Conservation (phyloP, 2,113 vertebrate species). For the Aplodontia rufa region DNA sequence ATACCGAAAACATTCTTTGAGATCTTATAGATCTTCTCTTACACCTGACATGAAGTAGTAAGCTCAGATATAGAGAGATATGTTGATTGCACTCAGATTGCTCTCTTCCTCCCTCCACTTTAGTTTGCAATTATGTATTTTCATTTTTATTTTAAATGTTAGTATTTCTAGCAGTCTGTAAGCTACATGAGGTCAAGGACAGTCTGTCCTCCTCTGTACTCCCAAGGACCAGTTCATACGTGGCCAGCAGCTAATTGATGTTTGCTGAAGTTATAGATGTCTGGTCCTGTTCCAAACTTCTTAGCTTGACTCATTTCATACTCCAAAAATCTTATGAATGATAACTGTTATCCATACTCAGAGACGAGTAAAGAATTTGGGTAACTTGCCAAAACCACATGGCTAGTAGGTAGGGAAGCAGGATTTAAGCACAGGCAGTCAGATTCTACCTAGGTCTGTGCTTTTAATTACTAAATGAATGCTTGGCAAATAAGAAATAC, state of each 20-base stretch:
- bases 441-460: neutral
- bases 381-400: neutral
- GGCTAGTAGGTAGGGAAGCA: neutral
- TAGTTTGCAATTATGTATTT: neutral
- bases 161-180: neutral
- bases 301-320: neutral
- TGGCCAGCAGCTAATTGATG: neutral
- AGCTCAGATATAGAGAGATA: neutral
- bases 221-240: neutral
- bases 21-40: neutral
- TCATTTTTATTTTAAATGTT: neutral
- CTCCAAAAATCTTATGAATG: neutral
- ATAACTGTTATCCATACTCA: neutral
- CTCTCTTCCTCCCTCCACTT: neutral
- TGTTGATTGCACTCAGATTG: neutral
- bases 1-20: neutral
- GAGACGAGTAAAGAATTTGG: neutral
- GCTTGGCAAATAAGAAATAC: neutral
- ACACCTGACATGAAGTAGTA: neutral
- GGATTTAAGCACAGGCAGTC: neutral
- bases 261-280: neutral
- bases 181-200: neutral
- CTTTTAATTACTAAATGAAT: neutral
- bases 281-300: neutral
- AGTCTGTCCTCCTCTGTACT: neutral